Evolutionary conservation across 2,888 invertebrate genomes (phyloP).

Genomic region (Lagria hirta): DNA sequence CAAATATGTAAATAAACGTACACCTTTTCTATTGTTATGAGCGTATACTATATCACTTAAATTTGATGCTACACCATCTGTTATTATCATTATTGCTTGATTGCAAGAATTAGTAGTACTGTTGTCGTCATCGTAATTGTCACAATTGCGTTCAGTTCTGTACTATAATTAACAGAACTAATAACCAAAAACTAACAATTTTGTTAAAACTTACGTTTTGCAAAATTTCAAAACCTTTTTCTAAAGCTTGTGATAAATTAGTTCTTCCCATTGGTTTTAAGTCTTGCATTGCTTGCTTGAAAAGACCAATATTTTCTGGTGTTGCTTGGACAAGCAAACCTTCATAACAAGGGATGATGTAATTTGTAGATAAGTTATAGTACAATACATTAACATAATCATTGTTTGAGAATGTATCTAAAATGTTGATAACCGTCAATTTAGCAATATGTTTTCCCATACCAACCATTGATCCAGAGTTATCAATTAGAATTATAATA

Average conservation of each 20-base stretch:
- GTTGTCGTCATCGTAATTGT: slow-evolving; percentile 1
- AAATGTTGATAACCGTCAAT: slow-evolving; percentile 81
- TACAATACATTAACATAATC: slow-evolving; percentile 94
- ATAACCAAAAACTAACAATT: not conserved
- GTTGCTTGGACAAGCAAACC: slow-evolving; percentile 85
- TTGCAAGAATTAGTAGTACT: slow-evolving; percentile 69
- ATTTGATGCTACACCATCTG: slow-evolving; percentile 91
- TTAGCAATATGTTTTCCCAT: slow-evolving; percentile 70
- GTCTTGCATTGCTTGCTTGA: slow-evolving; percentile 68
- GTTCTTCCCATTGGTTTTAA: slow-evolving; percentile 78
- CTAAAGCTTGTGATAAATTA: slow-evolving; percentile 80
- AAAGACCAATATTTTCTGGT: slow-evolving; percentile 76
- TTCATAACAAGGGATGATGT: slow-evolving; percentile 83
- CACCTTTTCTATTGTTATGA: slow-evolving; percentile 75
- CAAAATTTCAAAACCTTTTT: slow-evolving; percentile 80
- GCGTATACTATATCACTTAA: slow-evolving; percentile 80
- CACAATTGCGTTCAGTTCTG: slow-evolving; percentile 56
- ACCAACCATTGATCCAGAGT: slow-evolving; percentile 97
- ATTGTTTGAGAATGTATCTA: slow-evolving; percentile 96
- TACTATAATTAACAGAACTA: slow-evolving; percentile 39
- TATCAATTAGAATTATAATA: slow-evolving; percentile 91
- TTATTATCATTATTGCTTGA: slow-evolving; percentile 94
- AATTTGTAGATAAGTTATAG: slow-evolving; percentile 63
- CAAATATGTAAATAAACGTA: slow-evolving; percentile 93
- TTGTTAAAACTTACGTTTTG: slow-evolving; percentile 60